Base-by-base conservation (phyloP, 2,888 invertebrate genomes). In the Hetaerina titia region DNA sequence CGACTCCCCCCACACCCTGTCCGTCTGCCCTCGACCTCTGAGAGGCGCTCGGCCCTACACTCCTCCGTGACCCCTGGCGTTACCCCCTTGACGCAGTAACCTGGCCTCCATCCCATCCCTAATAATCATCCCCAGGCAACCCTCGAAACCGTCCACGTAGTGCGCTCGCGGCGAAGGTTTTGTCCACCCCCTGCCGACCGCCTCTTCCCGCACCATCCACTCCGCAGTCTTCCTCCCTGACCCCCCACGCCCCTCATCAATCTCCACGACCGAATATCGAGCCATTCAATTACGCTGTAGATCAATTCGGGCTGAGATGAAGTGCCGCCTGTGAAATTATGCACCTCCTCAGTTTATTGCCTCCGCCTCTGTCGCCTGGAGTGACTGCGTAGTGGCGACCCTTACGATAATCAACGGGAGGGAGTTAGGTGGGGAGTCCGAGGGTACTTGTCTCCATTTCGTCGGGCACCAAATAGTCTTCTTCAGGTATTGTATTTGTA, bases 231-330 rank as follows among this genome's bases (percentile, higher is more conserved):
- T n/a, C 89, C 45, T 88, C 13, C 56, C 31, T 63, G 19, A 17
- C 6, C 9, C 58, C 57, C 13, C 9, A 15, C 45, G 19, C 15
- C 89, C 89, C 2, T 57, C 22, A n/a, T 31, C 31, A 57, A 56
- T n/a, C 89, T 22, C 57, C 9, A 9, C 57, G n/a, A 9, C 58
- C 58, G 7, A 45, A 31, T 64, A 45, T 90, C 90, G 90, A 92
- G 57, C 45, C 92, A 92, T 92, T 92, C 92, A 92, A 92, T 92
- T 92, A 92, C 92, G n/a, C 92, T 56, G 92, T 92, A 74, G 92
- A 92, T 92, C 92, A 92, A 45, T 92, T 69, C 69, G 92, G 56
- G 45, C 92, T 69, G 19, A 74, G 69, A 74, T 57, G 69, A 69
- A 92, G 92, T 69, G 74, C 56, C n/a, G 22, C 22, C 9, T 11